Conservation (phyloP, 2,113 vertebrate species). For the Nestor notabilis region DNA sequence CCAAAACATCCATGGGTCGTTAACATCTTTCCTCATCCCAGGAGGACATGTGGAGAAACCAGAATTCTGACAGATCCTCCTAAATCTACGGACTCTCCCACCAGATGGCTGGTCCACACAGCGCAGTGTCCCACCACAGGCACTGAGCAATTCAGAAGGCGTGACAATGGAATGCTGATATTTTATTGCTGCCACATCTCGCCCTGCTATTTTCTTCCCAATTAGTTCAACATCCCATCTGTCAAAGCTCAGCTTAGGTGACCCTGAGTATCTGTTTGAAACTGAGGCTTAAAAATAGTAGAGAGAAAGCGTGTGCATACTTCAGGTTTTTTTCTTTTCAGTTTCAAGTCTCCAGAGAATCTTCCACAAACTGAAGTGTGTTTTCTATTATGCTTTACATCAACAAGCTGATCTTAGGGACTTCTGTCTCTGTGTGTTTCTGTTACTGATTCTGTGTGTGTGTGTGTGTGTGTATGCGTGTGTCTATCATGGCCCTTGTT, state of each 20-base stretch:
- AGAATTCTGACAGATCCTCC: neutral
- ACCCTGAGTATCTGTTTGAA: neutral
- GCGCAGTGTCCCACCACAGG: neutral
- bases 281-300: slow-evolving; percentile 24
- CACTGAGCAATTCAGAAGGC: neutral
- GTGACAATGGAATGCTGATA: neutral
- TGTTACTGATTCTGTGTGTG: neutral
- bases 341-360: slow-evolving; percentile 17
- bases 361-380: neutral
- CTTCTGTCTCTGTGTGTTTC: slow-evolving; percentile 23
- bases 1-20: neutral
- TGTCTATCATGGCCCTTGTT: slow-evolving; percentile 3
- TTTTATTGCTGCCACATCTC: slow-evolving; percentile 24
- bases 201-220: neutral
- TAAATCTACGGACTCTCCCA: neutral
- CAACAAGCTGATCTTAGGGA: slow-evolving; percentile 20
- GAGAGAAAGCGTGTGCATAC: neutral
- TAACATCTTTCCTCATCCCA: neutral
- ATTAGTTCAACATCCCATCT: neutral
- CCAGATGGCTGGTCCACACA: slow-evolving; percentile 14
- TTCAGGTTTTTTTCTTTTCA: neutral
- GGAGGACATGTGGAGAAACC: neutral
- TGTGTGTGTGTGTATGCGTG: neutral
- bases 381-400: slow-evolving; percentile 49
- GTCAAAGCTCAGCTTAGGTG: slow-evolving; percentile 26